Evolutionary conservation across 2,888 invertebrate genomes (phyloP).

Genomic region (Rotaria magnacalcarata): DNA sequence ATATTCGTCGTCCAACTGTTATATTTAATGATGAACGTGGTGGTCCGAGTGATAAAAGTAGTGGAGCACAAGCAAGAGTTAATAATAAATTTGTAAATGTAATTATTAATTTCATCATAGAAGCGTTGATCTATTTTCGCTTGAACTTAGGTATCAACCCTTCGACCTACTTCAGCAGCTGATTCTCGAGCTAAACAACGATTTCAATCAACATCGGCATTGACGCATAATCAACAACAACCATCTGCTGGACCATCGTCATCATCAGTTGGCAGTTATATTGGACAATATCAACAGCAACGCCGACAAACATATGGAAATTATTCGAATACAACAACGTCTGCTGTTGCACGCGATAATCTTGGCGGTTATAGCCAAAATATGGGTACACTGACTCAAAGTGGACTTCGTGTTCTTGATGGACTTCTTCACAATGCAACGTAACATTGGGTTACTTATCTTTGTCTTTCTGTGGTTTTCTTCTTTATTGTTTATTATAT

Average conservation of each 20-base stretch:
- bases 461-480: neutral
- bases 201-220: neutral
- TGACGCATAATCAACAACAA: neutral
- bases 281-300: neutral
- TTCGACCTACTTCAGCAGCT: constrained; percentile 20
- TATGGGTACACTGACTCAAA: constrained; percentile 8
- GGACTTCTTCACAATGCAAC: constrained; percentile 23
- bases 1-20: constrained; percentile 16
- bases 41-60: constrained; percentile 11
- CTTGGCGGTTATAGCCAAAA: constrained; percentile 11
- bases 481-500: neutral
- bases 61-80: neutral
- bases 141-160: neutral
- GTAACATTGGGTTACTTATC: neutral
- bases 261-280: neutral
- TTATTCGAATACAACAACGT: neutral
- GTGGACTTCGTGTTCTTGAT: constrained; percentile 25
- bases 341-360: neutral
- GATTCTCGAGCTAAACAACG: neutral
- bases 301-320: neutral
- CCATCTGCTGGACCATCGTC: neutral
- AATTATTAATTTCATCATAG: neutral
- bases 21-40: constrained; percentile 22
- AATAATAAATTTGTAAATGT: constrained; percentile 30
- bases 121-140: no score